phyloP scores from a whole-genome alignment of 2,888 invertebrate genomes.

The Metacarcinus magister region DNA sequence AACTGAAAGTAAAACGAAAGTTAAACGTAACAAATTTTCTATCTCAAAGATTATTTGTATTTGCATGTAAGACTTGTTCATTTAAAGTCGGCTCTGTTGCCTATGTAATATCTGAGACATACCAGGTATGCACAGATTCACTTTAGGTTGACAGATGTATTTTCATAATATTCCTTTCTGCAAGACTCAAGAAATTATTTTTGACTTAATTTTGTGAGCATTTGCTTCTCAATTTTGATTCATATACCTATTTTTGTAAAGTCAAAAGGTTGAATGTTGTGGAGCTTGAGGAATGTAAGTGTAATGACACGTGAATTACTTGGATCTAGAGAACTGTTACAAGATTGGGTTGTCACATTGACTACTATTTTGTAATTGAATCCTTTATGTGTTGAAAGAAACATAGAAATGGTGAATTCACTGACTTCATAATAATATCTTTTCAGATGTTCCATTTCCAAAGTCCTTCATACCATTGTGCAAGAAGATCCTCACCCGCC shows the following conservation, averaged over 20 bases:
- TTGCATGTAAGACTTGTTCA: too few relatives aligned
- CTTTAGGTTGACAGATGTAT: background rate
- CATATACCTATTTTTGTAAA: too few relatives aligned
- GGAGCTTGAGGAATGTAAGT: background rate
- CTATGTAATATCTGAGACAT: too few relatives aligned
- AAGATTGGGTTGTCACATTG: too few relatives aligned
- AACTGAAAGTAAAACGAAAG: too few relatives aligned
- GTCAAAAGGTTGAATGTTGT: background rate
- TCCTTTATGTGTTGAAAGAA: background rate
- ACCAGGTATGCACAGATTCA: too few relatives aligned
- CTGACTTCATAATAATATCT: background rate
- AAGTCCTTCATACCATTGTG: slow-evolving; percentile 91
- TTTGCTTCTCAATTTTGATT: background rate
- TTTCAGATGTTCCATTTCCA: slow-evolving; percentile 92
- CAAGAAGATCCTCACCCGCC: slow-evolving; percentile 93
- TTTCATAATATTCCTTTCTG: background rate
- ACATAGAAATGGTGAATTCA: background rate
- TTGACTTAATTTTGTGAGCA: background rate
- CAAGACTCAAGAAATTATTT: background rate
- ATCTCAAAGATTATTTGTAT: too few relatives aligned
- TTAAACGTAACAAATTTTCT: too few relatives aligned
- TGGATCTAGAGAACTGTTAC: too few relatives aligned
- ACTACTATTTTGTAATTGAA: too few relatives aligned
- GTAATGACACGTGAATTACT: background rate
- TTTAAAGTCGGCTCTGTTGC: too few relatives aligned